Conservation (phyloP, 2,888 invertebrate genomes). For the Fragum sueziense region DNA sequence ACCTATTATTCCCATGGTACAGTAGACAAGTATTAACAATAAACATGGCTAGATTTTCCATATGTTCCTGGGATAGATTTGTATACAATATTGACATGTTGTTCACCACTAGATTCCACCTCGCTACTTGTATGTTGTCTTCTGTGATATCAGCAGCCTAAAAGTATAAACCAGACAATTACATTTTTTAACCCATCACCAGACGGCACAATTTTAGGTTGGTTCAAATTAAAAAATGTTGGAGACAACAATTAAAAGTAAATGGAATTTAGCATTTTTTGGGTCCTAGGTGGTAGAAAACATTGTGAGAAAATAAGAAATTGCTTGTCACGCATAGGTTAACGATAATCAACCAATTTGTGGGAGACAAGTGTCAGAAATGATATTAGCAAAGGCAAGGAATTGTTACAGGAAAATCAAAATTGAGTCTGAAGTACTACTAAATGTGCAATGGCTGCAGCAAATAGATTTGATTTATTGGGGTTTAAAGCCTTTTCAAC, state of each 20-base stretch:
- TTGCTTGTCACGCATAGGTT: background rate
- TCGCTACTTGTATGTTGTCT: slow-evolving; percentile 46
- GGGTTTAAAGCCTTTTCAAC: no score
- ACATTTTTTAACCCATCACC: background rate
- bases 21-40: background rate
- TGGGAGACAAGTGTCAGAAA: no score
- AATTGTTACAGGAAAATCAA: no score
- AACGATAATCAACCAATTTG: no score
- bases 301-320: background rate
- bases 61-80: slow-evolving; percentile 34
- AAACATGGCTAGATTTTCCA: slow-evolving; percentile 41
- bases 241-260: background rate
- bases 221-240: no score
- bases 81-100: slow-evolving; percentile 43
- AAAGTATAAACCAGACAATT: background rate
- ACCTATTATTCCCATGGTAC: background rate
- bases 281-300: background rate
- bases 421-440: no score
- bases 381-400: no score
- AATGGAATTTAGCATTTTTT: background rate
- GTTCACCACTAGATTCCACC: slow-evolving; percentile 50
- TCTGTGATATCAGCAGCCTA: slow-evolving; percentile 47
- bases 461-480: no score
- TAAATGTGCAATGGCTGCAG: no score
- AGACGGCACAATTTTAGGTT: no score